phyloP scores from a whole-genome alignment of 2,888 invertebrate species.

The Hypolimnas misippus region DNA sequence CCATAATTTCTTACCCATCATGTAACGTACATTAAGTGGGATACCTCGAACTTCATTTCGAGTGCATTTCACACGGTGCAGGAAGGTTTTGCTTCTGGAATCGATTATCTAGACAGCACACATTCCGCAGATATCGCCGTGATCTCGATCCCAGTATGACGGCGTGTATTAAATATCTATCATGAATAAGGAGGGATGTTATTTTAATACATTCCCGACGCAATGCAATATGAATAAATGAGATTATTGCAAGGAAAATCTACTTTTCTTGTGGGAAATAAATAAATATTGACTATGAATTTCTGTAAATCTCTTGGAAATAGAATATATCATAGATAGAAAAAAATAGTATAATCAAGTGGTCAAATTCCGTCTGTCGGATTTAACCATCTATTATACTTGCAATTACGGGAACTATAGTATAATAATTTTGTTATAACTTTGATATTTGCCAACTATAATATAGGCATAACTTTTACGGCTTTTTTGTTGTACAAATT shows the following conservation, averaged over 20 bases:
- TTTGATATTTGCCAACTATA: no score
- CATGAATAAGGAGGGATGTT: conserved; percentile 16
- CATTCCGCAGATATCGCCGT: conserved; percentile 63
- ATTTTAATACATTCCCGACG: conserved; percentile 9
- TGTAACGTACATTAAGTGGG: not conserved
- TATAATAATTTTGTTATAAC: no score
- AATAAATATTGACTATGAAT: not conserved
- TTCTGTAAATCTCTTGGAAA: no score
- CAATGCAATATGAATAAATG: not conserved
- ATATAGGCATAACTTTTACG: no score
- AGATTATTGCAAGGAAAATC: not conserved
- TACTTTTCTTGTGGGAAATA: not conserved
- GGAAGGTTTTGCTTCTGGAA: conserved; percentile 56
- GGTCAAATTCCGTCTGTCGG: no score
- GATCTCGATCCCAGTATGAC: conserved; percentile 55
- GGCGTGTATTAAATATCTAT: conserved; percentile 56
- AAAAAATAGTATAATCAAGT: no score
- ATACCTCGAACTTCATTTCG: conserved; percentile 38
- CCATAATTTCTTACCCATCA: not conserved
- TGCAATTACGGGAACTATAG: no score
- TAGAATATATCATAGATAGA: no score
- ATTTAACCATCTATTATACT: no score
- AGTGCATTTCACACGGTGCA: conserved; percentile 61
- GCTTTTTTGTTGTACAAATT: no score
- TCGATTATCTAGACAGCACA: conserved; percentile 66